Evolutionary conservation across 2,888 invertebrate species (phyloP).

Genomic region (Cheilosia grossa): DNA sequence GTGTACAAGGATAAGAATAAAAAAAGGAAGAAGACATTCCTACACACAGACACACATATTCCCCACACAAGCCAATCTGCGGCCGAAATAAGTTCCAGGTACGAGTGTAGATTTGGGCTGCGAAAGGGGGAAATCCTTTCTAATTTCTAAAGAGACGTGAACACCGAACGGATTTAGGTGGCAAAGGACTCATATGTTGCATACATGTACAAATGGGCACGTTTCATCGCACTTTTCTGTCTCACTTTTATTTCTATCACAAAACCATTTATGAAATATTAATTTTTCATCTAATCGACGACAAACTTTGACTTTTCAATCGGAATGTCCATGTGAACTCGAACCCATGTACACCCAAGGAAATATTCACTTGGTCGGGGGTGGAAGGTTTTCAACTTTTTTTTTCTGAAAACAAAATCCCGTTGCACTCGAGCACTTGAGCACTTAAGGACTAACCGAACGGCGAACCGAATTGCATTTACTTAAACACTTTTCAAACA

Average conservation of each 20-base stretch:
- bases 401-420: slow-evolving; percentile 47
- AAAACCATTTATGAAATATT: slow-evolving; percentile 1
- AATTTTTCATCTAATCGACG: slow-evolving; percentile 3
- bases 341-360: background rate
- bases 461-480: slow-evolving; percentile 43
- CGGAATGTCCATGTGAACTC: slow-evolving; percentile 1
- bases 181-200: slow-evolving; percentile 38
- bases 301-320: slow-evolving; percentile 13
- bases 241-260: slow-evolving; percentile 22
- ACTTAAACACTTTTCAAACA: slow-evolving; percentile 66
- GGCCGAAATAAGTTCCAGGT: slow-evolving; percentile 18
- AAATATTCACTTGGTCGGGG: slow-evolving; percentile 19
- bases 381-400: slow-evolving; percentile 34
- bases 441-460: slow-evolving; percentile 36
- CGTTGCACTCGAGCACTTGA: slow-evolving; percentile 58
- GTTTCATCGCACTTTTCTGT: slow-evolving; percentile 5
- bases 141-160: slow-evolving; percentile 23
- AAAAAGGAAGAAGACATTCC: background rate
- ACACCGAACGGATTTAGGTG: slow-evolving; percentile 13
- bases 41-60: background rate
- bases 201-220: background rate
- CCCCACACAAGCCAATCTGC: slow-evolving; percentile 4
- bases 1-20: background rate
- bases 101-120: slow-evolving; percentile 12
- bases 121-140: slow-evolving; percentile 32